A percentile compares a stretch with the other conserved stretches of the same genome.
Conservation (phyloP, 2,888 invertebrate species). For the Caenorhabditis sp. region DNA sequence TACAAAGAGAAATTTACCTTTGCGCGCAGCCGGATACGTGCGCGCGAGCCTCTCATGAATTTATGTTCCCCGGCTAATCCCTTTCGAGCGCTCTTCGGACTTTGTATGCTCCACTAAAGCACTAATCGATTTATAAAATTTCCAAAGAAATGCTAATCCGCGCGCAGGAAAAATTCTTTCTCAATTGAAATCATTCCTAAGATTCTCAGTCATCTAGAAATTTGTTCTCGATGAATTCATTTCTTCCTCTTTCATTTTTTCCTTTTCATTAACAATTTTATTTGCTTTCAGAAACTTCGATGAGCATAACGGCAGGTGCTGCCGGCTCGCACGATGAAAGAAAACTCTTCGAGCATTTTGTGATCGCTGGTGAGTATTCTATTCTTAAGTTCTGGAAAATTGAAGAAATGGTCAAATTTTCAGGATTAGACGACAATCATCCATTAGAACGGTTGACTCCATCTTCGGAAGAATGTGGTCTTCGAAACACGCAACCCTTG, state of each 20-base stretch:
- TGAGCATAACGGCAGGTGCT: constrained; percentile 31
- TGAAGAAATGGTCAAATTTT: no score
- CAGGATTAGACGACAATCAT: constrained; percentile 58
- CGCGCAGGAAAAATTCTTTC: background rate
- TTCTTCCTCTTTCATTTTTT: background rate
- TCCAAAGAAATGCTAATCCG: background rate
- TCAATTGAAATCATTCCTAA: no score
- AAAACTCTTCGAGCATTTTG: constrained; percentile 91
- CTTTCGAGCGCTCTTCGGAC: background rate
- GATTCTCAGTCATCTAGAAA: no score
- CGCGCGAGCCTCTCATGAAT: background rate
- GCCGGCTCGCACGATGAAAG: constrained; percentile 69
- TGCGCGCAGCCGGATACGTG: constrained; percentile 8
- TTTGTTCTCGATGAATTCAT: background rate
- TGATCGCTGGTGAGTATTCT: constrained; percentile 92
- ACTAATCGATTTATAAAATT: background rate
- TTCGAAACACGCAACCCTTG: constrained; percentile 84
- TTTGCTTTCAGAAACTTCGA: constrained; percentile 21
- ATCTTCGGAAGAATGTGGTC: constrained; percentile 79
- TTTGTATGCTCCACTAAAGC: background rate
- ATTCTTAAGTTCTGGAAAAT: no score
- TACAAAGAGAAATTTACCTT: background rate
- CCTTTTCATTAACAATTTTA: background rate
- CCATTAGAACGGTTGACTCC: constrained; percentile 83
- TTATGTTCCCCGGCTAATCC: background rate